Evolutionary conservation across 2,797 vertebrate genomes (phyloP).

Genomic region (Chrysocyon brachyurus): DNA sequence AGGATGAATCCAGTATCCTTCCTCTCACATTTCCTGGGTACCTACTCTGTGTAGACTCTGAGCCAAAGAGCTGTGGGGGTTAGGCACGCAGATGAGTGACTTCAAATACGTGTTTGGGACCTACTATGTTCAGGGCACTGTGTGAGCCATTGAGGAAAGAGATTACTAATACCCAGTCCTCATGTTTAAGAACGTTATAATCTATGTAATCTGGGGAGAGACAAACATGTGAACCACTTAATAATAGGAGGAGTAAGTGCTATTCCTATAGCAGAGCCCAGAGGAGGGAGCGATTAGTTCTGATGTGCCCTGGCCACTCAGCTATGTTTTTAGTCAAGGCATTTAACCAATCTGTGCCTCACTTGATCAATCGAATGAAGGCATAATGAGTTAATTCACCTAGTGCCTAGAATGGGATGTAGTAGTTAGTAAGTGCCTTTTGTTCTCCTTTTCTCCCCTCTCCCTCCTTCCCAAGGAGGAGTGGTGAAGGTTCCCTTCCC

Average conservation of each 20-base stretch:
- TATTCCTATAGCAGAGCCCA: not conserved
- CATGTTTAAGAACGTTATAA: not conserved
- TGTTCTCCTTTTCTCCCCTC: not conserved
- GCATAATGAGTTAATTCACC: constrained; percentile 44
- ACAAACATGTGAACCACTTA: constrained; percentile 52
- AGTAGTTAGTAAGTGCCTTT: not conserved
- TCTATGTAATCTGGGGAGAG: not conserved
- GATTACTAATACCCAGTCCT: not conserved
- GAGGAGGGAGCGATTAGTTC: constrained; percentile 45
- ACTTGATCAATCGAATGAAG: constrained; percentile 36
- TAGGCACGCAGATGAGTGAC: not conserved
- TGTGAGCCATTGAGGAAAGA: not conserved
- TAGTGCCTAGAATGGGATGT: not conserved
- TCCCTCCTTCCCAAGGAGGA: not conserved
- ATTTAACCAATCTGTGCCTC: constrained; percentile 43
- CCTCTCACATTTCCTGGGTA: not conserved
- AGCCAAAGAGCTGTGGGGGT: not conserved
- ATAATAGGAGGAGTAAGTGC: constrained; percentile 8
- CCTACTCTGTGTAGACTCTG: not conserved
- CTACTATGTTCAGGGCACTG: not conserved
- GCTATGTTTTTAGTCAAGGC: constrained; percentile 51
- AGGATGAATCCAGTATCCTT: constrained; percentile 18
- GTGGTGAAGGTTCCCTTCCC: not conserved
- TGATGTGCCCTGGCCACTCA: not conserved
- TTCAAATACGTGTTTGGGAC: constrained; percentile 6